phyloP scores from a whole-genome alignment of 2,113 vertebrate species.

The Hemibagrus wyckioides region DNA sequence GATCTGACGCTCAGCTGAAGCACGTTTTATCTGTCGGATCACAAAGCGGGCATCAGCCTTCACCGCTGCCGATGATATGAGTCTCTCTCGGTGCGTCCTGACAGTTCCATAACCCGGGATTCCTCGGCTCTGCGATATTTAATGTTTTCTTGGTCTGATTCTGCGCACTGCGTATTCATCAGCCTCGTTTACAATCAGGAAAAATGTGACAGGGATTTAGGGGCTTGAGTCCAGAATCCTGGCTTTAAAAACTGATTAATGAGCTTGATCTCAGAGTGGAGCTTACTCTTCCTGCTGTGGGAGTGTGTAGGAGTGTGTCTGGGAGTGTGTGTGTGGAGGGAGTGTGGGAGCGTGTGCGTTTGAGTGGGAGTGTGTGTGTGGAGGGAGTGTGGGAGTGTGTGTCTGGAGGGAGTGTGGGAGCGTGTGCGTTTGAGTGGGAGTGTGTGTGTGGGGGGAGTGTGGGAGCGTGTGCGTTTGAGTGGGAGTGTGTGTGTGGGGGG shows the following conservation, averaged over 20 bases:
- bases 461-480: neutral
- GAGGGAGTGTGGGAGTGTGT: neutral
- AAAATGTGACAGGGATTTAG: slow-evolving; percentile 10
- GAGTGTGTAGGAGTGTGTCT: neutral
- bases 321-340: no score
- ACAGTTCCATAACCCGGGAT: neutral
- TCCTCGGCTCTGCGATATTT: neutral
- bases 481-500: neutral
- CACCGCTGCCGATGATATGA: neutral
- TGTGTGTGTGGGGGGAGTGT: neutral
- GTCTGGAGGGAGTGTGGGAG: neutral
- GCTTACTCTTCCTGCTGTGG: neutral
- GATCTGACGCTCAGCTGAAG: neutral
- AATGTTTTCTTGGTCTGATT: neutral
- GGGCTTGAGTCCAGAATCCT: neutral
- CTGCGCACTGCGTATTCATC: neutral
- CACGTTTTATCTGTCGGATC: neutral
- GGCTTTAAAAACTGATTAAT: slow-evolving; percentile 28
- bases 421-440: neutral
- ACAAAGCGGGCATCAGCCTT: neutral
- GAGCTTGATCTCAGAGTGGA: neutral
- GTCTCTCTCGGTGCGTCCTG: neutral
- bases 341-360: no score
- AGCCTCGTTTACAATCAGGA: neutral
- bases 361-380: neutral